Evolutionary conservation across 2,888 invertebrate genomes (phyloP), one percentile per base, ranked within the genome.

Genomic region (Macrosoma leucophasiata): DNA sequence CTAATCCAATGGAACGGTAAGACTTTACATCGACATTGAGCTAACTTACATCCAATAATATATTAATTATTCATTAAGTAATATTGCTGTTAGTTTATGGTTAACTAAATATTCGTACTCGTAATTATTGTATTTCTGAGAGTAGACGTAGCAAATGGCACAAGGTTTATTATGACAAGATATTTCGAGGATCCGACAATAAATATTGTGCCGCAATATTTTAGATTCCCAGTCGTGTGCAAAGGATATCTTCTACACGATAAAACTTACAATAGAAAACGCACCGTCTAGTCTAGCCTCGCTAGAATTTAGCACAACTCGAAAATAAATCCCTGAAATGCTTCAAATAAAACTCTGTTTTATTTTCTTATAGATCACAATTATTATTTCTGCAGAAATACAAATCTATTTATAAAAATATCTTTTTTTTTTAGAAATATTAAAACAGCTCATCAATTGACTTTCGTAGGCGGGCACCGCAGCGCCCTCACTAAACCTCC

Each of bases 311-410:
- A 74, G 75, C 81, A 76, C 79, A 69, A 76, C 74, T 66, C 73
- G 62, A 67, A 61, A 72, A 71, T 59, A 60, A 64, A 67, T 73
- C 69, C 76, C 73, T 75, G 73, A 81, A 79, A 79, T 72, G 74
- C 72, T 72, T 66, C 67, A 82, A 82, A 82, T 82, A 81, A 84
- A 84, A 84, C 81, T 84, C 77, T 76, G 81, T 82, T 82, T 82
- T 78, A 81, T 79, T 76, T 60, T 61, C 52, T n/a, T n/a, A n/a
- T n/a, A 68, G 61, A 81, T 81, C 78, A 82, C 81, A 79, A 76
- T 69, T 66, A 74, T 75, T 74, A 72, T 71, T 72, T 70, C 58
- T 60, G 65, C 65, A 53, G 66, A 61, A 69, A 69, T 81, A 79
- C 73, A 79, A 60, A 60, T 52, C 48, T 68, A 64, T 54, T 59